Evolutionary conservation across 2,888 invertebrate genomes (phyloP), one percentile per base, ranked within the genome.

Genomic region (Magallana nippona): DNA sequence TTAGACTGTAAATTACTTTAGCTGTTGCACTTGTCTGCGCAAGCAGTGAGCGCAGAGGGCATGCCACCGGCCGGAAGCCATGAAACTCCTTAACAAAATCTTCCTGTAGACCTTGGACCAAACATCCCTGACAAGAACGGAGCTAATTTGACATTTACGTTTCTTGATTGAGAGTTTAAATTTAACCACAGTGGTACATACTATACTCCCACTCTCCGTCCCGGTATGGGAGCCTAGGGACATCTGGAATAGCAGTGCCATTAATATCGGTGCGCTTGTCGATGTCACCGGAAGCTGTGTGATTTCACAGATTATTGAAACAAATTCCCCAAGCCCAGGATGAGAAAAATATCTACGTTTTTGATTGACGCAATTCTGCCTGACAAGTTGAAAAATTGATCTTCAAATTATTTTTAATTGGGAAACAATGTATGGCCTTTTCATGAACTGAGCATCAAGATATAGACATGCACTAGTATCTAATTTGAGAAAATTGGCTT

Each of bases 281-380:
- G 27, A 27, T 71, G 71, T 71, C 71, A 27, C 71, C 71, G 71
- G 71, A 71, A 71, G 22, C 27, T 71, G 71, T 10, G 15, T 71
- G 71, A 71, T 71, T 71, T 71, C 27, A 22, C 71, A 71, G 71
- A 71, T 71, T 71, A 71, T 71, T 71, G 27, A 22, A 27, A 71
- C 71, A 71, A 71, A 71, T 71, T 71, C 71, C 71, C 71, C 71
- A 22, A 71, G 71, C 71, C 19, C 32, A 27, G 71, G 71, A 71
- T 71, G 71, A 71, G 71, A 71, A 71, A 27, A 71, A 27, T 27
- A 60, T 60, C 60, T 60, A 44, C 15, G 27, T 22, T 63, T 63
- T 63, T 63, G 63, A 63, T 63, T 63, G 63, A 63, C 63, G 63
- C 2, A 63, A 63, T 63, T 71, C 27, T 71, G 27, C 15, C 15